Percentiles rank a stretch among this genome's conserved stretches.
phyloP scores from a whole-genome alignment of 2,797 vertebrate genomes.

The Vespertilio murinus region DNA sequence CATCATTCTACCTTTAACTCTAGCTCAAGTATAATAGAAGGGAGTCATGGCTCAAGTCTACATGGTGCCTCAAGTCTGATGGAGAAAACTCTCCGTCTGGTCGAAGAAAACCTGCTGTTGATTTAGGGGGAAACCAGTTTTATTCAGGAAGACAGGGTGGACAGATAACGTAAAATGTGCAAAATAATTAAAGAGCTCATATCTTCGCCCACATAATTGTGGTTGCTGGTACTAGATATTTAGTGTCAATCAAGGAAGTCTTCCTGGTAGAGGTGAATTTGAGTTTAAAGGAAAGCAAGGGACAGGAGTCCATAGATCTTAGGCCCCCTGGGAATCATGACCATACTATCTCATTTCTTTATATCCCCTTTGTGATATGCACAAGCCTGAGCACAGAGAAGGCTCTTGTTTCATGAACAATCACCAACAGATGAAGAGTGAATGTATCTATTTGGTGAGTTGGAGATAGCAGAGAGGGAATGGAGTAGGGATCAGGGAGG shows the following conservation, averaged over 20 bases:
- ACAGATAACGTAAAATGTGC: not conserved
- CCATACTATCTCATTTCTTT: not conserved
- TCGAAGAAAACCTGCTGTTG: conserved; percentile 17
- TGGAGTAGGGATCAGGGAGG: not conserved
- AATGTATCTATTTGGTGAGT: not conserved
- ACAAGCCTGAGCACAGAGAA: not conserved
- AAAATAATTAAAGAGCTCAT: conserved; percentile 1
- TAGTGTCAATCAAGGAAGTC: conserved; percentile 23
- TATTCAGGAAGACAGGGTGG: not conserved
- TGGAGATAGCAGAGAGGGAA: not conserved
- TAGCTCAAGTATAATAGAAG: not conserved
- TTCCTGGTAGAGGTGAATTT: conserved; percentile 30
- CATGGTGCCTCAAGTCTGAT: not conserved
- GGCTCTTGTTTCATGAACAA: not conserved
- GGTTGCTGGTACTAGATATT: conserved; percentile 10
- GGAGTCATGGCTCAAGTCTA: not conserved
- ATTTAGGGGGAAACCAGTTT: not conserved
- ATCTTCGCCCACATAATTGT: not conserved
- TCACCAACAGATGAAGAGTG: not conserved
- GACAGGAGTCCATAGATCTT: not conserved
- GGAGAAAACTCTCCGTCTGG: not conserved
- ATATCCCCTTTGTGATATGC: not conserved
- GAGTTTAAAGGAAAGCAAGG: conserved; percentile 12
- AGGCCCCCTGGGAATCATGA: not conserved
- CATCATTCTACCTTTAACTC: conserved; percentile 1